Percentiles rank a stretch among this genome's conserved stretches.
phyloP scores from a whole-genome alignment of 37 sponge, comb jelly and placozoan species.

The Spongia lamella region DNA sequence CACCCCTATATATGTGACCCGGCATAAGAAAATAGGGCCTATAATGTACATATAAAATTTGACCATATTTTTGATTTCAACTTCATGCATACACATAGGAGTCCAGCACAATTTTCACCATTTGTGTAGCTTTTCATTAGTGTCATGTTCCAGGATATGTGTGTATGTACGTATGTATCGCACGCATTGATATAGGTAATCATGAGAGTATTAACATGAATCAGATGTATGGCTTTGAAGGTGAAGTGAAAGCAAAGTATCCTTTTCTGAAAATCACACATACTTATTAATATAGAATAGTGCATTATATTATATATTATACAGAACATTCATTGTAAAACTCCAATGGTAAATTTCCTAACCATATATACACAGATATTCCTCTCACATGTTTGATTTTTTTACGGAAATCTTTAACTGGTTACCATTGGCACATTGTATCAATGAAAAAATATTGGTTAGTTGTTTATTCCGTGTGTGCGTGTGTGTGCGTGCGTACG shows the following conservation, averaged over 20 bases:
- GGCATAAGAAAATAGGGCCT: no score
- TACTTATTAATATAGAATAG: no score
- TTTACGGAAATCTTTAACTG: constrained; percentile 97
- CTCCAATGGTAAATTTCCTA: neutral
- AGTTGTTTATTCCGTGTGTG: constrained; percentile 14
- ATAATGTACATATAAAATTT: no score
- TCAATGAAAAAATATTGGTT: constrained; percentile 84
- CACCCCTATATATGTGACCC: neutral
- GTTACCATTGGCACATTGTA: constrained; percentile 87
- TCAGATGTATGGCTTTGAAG: constrained; percentile 98
- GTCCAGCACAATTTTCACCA: no score
- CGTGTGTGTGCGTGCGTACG: no score
- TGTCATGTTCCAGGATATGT: no score
- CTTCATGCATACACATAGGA: constrained; percentile 25
- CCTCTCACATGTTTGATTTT: constrained; percentile 79
- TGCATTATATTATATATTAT: neutral
- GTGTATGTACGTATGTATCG: no score
- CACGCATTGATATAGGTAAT: constrained; percentile 64
- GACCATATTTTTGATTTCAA: no score
- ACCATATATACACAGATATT: constrained; percentile 37
- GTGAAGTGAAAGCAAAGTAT: constrained; percentile 92
- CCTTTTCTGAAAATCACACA: neutral
- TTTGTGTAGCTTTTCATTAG: neutral
- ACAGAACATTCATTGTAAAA: neutral
- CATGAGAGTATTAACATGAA: constrained; percentile 95